Conservation (phyloP, 2,888 invertebrate genomes). For the Orchesella flavescens region DNA sequence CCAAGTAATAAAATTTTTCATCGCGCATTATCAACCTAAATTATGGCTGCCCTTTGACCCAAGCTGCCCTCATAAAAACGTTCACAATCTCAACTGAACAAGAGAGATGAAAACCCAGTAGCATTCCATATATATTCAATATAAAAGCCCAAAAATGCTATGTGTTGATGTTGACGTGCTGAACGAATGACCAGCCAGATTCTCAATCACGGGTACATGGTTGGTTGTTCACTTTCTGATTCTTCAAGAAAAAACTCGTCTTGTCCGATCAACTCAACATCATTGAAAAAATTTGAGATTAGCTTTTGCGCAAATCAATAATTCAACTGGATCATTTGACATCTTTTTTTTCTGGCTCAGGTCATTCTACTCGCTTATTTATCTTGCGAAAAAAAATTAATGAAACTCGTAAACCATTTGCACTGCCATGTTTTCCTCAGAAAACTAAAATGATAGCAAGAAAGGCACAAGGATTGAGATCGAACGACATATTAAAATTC, state of each 20-base stretch:
- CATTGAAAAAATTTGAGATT: too few species aligned
- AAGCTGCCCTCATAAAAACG: background rate
- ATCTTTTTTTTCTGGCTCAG: background rate
- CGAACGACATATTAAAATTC: background rate
- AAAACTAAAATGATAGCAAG: background rate
- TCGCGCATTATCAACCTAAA: conserved; percentile 25
- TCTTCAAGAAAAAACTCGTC: too few species aligned
- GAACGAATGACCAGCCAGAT: too few species aligned
- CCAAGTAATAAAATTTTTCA: conserved; percentile 49
- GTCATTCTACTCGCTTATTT: background rate
- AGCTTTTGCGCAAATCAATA: background rate
- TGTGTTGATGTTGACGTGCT: too few species aligned
- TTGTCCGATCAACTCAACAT: too few species aligned
- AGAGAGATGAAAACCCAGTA: conserved; percentile 1
- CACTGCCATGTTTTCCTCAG: conserved; percentile 10
- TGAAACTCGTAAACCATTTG: background rate
- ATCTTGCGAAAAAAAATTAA: background rate
- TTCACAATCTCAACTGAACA: background rate
- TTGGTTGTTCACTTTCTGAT: too few species aligned
- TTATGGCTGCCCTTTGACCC: conserved; percentile 11
- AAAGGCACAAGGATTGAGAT: too few species aligned
- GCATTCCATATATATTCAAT: background rate
- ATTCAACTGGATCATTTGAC: background rate
- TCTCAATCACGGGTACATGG: too few species aligned
- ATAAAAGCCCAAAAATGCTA: too few species aligned